Base-by-base conservation (phyloP, 2,888 invertebrate species). In the Physocephala rufipes region DNA sequence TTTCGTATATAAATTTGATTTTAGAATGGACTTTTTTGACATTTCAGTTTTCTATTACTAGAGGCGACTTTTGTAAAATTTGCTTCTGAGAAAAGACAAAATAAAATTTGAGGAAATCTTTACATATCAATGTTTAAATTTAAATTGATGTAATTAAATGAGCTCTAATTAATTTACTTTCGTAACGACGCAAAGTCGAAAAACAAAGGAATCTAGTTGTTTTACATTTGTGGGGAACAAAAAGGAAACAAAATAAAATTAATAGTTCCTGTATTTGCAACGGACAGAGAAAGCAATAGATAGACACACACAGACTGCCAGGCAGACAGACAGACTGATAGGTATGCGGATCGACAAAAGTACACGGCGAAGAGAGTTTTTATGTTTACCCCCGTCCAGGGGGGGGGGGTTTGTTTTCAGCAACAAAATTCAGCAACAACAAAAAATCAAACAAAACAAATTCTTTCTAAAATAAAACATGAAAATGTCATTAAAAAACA, bases 161-260 rank as follows among this genome's bases (percentile, higher is more conserved):
- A 78, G 79, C 75, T 79, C 79, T 81, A 80, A 80, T 80, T 81
- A 80, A 81, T 79, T 80, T 26, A 24, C 24, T 63, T 63, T 47
- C 16, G 63, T 24, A 19, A 58, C 19, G 12, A 55, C 26, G 26
- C 24, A 26, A 51, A 53, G 15, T 3, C 24, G 24, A 76, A 74
- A 77, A 77, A 68, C 36, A 63, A 63, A 9, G 9, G 47, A 43
- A 13, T 45, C 47, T 47, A 47, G 63, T 45, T 47, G 21, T 63
- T n/a, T n/a, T n/a, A n/a, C n/a, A n/a, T n/a, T 21, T 12, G 63
- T 15, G 47, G 19, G 43, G 47, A 36, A 36, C 36, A 4, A 36
- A 9, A 36, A 9, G 5, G 36, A 36, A 36, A 36, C 36, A 36
- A 36, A 9, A 36, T 36, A 47, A 63, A 47, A 21, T 28, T 43